Evolutionary conservation across 2,797 vertebrate genomes (phyloP), one percentile per base, ranked within the genome.

Genomic region (Eupleurogrammus muticus): DNA sequence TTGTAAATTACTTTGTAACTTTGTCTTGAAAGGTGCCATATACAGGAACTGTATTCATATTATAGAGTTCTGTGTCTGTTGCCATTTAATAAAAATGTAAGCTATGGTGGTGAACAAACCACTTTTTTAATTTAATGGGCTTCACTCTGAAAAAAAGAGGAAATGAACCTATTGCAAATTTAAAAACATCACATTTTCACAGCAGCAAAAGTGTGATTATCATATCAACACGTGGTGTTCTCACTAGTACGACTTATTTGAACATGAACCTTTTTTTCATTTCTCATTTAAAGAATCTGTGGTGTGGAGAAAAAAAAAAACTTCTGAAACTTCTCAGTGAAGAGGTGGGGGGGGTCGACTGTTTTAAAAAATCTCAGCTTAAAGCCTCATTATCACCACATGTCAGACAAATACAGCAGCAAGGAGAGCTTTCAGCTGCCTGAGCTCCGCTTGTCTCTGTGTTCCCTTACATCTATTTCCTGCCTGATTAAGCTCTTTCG

Each of bases 401-500:
- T 78, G 65, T 87, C 76, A 84, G 81, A 83, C 77, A 73, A 78
- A 83, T 40, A 70, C 71, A 75, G 66, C 52, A 24, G 56, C 62
- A 50, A 66, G 50, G 47, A 49, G 32, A 56, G 76, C 73, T 73
- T 76, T 71, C 69, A 75, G 79, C 79, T 72, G 66, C 38, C 21
- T 66, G 80, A 70, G 71, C 71, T 75, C 73, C 50, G 65, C 42
- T 79, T 64, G 73, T 73, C 75, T 81, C 70, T 73, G 66, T 66
- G 81, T 87, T 90, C 77, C 78, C 76, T 85, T 83, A 87, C 83
- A 88, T 84, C 78, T 85, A 88, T 89, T 89, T 88, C 72, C 82
- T 85, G 86, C 83, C 75, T 92, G 90, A 93, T 92, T 92, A 91
- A 77, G 75, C 79, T 83, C 69, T 68, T 84, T 66, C 80, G 87